Evolutionary conservation across 35 echinoderm and acorn worm species (phyloP), one percentile per base, ranked within the genome.

Genomic region (Patiria miniata): DNA sequence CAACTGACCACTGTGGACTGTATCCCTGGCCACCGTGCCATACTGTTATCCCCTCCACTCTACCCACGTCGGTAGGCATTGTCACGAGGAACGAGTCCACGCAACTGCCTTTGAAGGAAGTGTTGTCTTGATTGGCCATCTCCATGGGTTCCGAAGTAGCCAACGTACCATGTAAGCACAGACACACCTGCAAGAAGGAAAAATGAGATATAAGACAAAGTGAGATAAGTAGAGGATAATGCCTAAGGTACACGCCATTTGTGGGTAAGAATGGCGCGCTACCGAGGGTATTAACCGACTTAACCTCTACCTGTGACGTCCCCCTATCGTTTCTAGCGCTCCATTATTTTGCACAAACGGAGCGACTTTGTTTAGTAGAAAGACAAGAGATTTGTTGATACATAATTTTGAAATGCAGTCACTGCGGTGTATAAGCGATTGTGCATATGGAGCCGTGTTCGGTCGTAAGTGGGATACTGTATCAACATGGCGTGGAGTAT

Each of bases 21-120:
- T 73, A 73, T 14, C 65, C 65, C 65, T 73, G 65, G 65, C 34
- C 65, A 73, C 29, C 65, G 29, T 73, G 65, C 65, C 65, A 73
- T 30, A 73, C 26, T 1, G 65, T 73, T 34, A 73, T 34, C 7
- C 19, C 29, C 7, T 73, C 29, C 2, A 73, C 65, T 34, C 29
- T 73, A 23, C 29, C 65, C 15, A 73, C 23, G 10, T 73, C 65
- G 21, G 65, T 30, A 4, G 8, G 1, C 34, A 34, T 30, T 32
- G 65, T 73, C 29, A 73, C 29, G 2, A 73, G 26, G 65, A 73
- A 73, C 26, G 65, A 28, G 34, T 73, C 65, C n/a, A 73, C 65
- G 9, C 65, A 28, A 34, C 65, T 73, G 34, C 65, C 65, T 73
- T 73, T 73, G 65, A 73, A 73, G 18, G 65, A 18, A 30, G 34